phyloP scores from a whole-genome alignment of 2,797 vertebrate genomes.

The Crocidura indochinensis region DNA sequence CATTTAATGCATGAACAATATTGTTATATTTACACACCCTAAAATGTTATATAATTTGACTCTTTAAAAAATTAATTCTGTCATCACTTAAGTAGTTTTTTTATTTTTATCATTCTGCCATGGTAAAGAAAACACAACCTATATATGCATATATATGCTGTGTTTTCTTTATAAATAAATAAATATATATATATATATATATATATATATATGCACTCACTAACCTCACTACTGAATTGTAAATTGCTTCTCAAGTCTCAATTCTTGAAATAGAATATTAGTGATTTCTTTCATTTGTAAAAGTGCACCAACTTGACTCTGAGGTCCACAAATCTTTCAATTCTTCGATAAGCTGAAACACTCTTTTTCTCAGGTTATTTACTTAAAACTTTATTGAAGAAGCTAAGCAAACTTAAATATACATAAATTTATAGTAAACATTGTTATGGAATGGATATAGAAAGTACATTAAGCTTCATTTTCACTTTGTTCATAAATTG shows the following conservation, averaged over 20 bases:
- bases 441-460: background rate
- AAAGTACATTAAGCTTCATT: background rate
- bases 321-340: background rate
- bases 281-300: slow-evolving; percentile 34
- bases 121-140: background rate
- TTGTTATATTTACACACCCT: no score
- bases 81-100: background rate
- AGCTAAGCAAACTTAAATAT: background rate
- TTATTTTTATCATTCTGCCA: background rate
- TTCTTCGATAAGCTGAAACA: background rate
- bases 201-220: background rate
- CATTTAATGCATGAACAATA: no score
- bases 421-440: background rate
- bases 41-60: no score
- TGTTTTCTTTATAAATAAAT: no score
- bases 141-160: background rate
- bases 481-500: background rate
- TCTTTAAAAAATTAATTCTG: no score
- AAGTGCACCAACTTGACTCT: background rate
- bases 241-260: background rate
- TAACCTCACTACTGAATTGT: background rate
- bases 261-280: background rate
- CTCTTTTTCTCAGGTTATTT: background rate
- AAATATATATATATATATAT: no score
- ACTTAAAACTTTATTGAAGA: background rate